These are phyloP conservation scores for Saccostrea cuccullata DNA, from an alignment of 1,140 invertebrate species.

Conservation along the genomic window DNA sequence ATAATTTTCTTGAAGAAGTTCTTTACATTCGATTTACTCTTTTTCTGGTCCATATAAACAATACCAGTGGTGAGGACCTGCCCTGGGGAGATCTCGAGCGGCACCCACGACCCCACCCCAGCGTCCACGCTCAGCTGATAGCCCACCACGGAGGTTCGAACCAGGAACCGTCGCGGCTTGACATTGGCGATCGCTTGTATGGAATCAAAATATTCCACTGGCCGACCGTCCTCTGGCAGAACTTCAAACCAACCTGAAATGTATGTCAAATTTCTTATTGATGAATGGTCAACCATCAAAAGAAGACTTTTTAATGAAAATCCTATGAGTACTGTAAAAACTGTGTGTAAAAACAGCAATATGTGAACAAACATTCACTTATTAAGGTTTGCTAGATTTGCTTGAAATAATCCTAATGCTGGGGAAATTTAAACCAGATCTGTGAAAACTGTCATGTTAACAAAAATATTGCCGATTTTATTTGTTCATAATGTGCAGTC, in stretches of 20 bases:
- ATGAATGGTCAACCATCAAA: too few species aligned
- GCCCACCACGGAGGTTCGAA: constrained; percentile 71
- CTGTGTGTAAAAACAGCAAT: too few species aligned
- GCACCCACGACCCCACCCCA: constrained; percentile 71
- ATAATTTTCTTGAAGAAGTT: constrained; percentile 70
- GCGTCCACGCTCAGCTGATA: constrained; percentile 70
- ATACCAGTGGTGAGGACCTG: constrained; percentile 72
- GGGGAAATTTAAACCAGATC: too few species aligned
- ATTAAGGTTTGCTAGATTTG: too few species aligned
- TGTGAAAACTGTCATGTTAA: neutral
- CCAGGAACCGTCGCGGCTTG: constrained; percentile 69
- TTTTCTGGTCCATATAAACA: constrained; percentile 74
- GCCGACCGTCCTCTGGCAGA: constrained; percentile 71
- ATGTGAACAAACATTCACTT: too few species aligned
- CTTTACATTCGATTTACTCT: constrained; percentile 62
- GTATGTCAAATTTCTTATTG: neutral
- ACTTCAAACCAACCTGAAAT: constrained; percentile 75
- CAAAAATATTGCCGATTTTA: too few species aligned
- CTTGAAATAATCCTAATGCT: too few species aligned
- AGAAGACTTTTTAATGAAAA: too few species aligned
- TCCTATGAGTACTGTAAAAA: too few species aligned
- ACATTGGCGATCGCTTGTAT: constrained; percentile 70
- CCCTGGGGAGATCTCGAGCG: constrained; percentile 69
- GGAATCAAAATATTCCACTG: constrained; percentile 75
- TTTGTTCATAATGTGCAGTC: too few species aligned